phyloP scores from a whole-genome alignment of 2,888 invertebrate genomes.

The Stenurella melanura region DNA sequence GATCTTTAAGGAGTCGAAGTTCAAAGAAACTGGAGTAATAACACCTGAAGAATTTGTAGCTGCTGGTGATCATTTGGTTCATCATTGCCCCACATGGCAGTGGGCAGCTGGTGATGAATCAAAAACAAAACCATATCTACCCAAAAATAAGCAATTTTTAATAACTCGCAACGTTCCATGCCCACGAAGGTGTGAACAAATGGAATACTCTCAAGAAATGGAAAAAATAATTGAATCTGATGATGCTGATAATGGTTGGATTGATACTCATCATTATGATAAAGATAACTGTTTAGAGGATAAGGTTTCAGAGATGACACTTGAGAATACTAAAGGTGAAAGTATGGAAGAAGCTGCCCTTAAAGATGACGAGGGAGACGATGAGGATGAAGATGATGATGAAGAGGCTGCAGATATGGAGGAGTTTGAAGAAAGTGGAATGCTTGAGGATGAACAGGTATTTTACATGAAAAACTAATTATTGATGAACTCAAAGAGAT shows the following conservation, averaged over 20 bases:
- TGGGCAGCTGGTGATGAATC: conserved; percentile 96
- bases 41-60: conserved; percentile 99
- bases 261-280: conserved; percentile 96
- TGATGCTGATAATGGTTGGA: conserved; percentile 95
- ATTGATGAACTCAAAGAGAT: background rate
- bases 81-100: conserved; percentile 99
- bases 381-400: conserved; percentile 90
- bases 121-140: conserved; percentile 92
- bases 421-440: conserved; percentile 96
- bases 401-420: conserved; percentile 98
- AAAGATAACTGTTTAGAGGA: conserved; percentile 80
- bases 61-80: conserved; percentile 98
- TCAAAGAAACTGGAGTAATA: conserved; percentile 96
- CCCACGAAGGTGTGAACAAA: conserved; percentile 95
- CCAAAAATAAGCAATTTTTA: conserved; percentile 96
- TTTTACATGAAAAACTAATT: conserved; percentile 3
- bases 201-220: conserved; percentile 93
- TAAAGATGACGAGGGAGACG: conserved; percentile 73
- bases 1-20: conserved; percentile 90
- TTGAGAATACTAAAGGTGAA: conserved; percentile 80
- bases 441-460: conserved; percentile 93
- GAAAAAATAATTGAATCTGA: conserved; percentile 93
- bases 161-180: conserved; percentile 98
- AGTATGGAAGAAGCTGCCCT: conserved; percentile 73
- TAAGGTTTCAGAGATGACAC: conserved; percentile 89